Base-by-base conservation (phyloP, 2,797 vertebrate species). In the Gymnothorax reevesii region DNA sequence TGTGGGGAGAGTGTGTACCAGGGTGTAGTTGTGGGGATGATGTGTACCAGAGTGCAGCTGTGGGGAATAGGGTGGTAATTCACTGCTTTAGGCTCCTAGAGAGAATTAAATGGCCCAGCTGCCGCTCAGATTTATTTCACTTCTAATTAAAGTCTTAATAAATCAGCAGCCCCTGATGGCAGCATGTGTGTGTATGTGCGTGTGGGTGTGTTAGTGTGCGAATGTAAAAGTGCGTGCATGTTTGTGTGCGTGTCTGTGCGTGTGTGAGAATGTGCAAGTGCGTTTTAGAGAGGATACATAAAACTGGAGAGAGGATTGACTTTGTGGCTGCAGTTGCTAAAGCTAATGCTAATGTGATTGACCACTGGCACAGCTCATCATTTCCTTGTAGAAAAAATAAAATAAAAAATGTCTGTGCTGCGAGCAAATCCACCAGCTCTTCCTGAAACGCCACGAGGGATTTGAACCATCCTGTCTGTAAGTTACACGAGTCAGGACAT, bases 111-210 rank as follows among this genome's bases (percentile, higher is more conserved):
- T 15, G 17, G n/a, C 52, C 84, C 84, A 85, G 84, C 52, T 77
- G 84, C 84, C 59, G 64, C 62, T 85, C 84, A 77, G 66, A 85
- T 85, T 75, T 77, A 73, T 85, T 85, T 85, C 84, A 85, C 84
- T 85, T 85, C 84, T 77, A 75, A 85, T 85, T 85, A 85, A 59
- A 57, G 69, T 17, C 54, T 57, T 75, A 77, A 85, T 85, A 85
- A 75, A 85, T 85, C 84, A 66, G 60, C 27, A 55, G 60, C 66
- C 62, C 83, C 42, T 49, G 75, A 84, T 42, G 52, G 33, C 62
- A 42, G 71, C 20, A 4, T 79, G 17, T 22, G 49, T 49, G 42
- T 79, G 42, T 54, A 20, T 52, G 42, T n/a, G 75, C n/a, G 15
- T 52, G 75, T 49, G 42, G 17, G 33, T 77, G 3, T 27, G 7